Evolutionary conservation across 2,113 vertebrate species (phyloP).

Genomic region (Scomber colias): DNA sequence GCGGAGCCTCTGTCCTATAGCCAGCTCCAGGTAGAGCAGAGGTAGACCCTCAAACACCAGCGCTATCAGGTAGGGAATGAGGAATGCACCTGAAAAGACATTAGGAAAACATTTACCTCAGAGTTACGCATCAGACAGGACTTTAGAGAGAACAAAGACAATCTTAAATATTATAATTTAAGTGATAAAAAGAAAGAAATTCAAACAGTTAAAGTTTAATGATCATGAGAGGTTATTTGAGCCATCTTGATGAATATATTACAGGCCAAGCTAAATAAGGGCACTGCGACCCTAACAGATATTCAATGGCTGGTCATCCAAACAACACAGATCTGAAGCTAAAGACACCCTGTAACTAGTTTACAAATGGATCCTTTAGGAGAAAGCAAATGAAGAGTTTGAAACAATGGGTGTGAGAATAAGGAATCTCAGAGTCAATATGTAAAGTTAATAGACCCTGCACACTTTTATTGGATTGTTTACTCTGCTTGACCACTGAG

Average conservation of each 20-base stretch:
- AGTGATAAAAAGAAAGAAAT: no score
- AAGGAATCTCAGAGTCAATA: constrained; percentile 33
- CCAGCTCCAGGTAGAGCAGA: constrained; percentile 90
- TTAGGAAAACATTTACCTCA: background rate
- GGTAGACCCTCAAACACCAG: constrained; percentile 92
- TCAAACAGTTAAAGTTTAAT: background rate
- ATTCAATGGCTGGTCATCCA: background rate
- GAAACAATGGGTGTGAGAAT: background rate
- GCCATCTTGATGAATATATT: background rate
- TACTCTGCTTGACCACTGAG: constrained; percentile 21
- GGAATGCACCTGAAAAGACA: constrained; percentile 89
- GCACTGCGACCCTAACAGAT: background rate
- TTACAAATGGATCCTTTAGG: background rate
- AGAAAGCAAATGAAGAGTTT: constrained; percentile 11
- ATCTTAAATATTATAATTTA: no score
- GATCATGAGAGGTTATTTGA: background rate
- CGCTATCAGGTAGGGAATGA: constrained; percentile 91
- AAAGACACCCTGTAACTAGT: background rate
- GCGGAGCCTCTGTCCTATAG: constrained; percentile 89
- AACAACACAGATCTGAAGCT: background rate
- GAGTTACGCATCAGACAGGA: background rate
- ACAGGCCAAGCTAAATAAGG: background rate
- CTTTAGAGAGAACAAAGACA: background rate
- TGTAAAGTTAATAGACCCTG: background rate
- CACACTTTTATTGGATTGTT: constrained; percentile 37